Percentiles rank a stretch among this genome's conserved stretches.
phyloP scores from a whole-genome alignment of 92 coral and sea anemone species.

The Blastomussa wellsi region DNA sequence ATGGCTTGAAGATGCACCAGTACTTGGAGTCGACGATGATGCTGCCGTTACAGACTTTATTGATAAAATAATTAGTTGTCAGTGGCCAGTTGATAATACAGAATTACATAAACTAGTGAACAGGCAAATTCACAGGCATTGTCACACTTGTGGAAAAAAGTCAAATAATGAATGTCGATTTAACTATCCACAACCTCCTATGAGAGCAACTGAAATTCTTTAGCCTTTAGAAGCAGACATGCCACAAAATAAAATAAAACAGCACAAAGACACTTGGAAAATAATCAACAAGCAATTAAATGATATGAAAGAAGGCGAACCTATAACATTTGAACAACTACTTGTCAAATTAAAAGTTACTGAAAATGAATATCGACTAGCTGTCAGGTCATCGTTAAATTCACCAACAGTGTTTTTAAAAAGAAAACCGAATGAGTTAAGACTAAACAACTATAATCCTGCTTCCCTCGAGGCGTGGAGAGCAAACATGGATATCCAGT shows the following conservation, averaged over 20 bases:
- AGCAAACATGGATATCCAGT: too few relatives aligned
- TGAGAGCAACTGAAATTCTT: too few relatives aligned
- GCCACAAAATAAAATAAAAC: conserved; percentile 29
- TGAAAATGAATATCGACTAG: too few relatives aligned
- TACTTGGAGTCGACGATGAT: conserved; percentile 28
- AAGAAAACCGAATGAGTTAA: too few relatives aligned
- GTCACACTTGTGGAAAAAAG: conserved; percentile 72
- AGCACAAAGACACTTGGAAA: conserved; percentile 58
- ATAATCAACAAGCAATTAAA: conserved; percentile 32
- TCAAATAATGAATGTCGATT: too few relatives aligned
- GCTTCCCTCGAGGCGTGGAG: too few relatives aligned
- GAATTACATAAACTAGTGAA: conserved; percentile 23
- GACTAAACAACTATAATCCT: too few relatives aligned
- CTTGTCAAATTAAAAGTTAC: too few relatives aligned
- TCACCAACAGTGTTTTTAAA: too few relatives aligned
- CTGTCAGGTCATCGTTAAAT: too few relatives aligned
- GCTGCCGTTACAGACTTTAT: conserved; percentile 24
- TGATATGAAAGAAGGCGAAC: conserved; percentile 47
- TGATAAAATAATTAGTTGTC: conserved; percentile 30
- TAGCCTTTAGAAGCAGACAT: conserved; percentile 59
- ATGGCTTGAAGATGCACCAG: conserved; percentile 31
- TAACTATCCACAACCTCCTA: too few relatives aligned
- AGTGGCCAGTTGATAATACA: conserved; percentile 24
- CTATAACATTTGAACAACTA: conserved; percentile 62
- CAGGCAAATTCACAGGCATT: conserved; percentile 75